Evolutionary conservation across 1,140 invertebrate genomes (phyloP).

Genomic region (Agrilus planipennis): DNA sequence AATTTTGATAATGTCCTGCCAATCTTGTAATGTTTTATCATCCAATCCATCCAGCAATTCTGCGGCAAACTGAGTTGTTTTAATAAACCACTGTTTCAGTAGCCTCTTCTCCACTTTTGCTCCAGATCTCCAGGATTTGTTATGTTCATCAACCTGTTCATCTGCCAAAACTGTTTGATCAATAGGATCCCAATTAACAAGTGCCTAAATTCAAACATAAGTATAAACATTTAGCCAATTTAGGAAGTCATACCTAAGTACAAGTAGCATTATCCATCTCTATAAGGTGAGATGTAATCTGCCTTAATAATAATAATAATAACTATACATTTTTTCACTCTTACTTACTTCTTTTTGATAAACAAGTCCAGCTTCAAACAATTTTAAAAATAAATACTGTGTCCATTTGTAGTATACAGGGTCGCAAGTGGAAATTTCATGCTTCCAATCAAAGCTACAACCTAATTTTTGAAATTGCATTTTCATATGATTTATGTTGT

Average conservation of each 20-base stretch:
- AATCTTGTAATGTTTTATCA: constrained; percentile 54
- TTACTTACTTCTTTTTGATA: constrained; percentile 72
- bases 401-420: constrained; percentile 85
- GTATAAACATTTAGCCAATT: not conserved
- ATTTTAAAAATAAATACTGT: constrained; percentile 85
- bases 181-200: constrained; percentile 98
- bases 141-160: constrained; percentile 91
- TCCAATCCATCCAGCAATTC: constrained; percentile 61
- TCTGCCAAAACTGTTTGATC: constrained; percentile 95
- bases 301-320: not conserved
- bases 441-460: constrained; percentile 88
- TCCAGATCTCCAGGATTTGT: constrained; percentile 92
- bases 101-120: constrained; percentile 84
- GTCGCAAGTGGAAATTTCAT: constrained; percentile 72
- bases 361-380: constrained; percentile 75
- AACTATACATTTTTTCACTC: not conserved
- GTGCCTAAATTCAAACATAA: constrained; percentile 39
- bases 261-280: too few relatives aligned
- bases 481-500: constrained; percentile 87
- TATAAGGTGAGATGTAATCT: too few relatives aligned
- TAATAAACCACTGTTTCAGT: constrained; percentile 92
- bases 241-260: too few relatives aligned
- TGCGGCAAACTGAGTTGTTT: constrained; percentile 81
- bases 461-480: constrained; percentile 70
- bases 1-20: constrained; percentile 77